Evolutionary conservation across 2,797 vertebrate genomes (phyloP).

Genomic region (Mus minutoides): DNA sequence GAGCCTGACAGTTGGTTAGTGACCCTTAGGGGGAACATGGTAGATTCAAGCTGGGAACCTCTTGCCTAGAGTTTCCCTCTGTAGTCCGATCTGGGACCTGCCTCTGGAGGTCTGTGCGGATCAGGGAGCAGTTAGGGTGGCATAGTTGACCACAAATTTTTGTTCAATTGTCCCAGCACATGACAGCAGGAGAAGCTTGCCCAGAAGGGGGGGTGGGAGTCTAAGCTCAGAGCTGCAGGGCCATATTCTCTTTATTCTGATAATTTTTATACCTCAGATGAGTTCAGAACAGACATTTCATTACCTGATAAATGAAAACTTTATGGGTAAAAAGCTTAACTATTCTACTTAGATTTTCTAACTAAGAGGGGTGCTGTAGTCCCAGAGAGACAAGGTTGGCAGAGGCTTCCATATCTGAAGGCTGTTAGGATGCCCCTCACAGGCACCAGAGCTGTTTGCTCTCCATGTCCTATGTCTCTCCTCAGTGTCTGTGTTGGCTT

Average conservation of each 20-base stretch:
- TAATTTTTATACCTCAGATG: neutral
- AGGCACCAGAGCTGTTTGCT: neutral
- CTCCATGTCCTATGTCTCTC: too few relatives aligned
- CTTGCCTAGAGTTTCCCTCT: neutral
- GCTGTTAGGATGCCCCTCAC: too few relatives aligned
- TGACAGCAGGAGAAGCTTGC: rapidly evolving
- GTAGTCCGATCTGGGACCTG: rapidly evolving
- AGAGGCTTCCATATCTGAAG: neutral
- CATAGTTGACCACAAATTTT: rapidly evolving
- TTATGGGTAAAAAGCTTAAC: neutral
- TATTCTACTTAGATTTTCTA: neutral
- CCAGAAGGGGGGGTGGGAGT: rapidly evolving
- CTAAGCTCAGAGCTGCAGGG: rapidly evolving
- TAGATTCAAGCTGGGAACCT: too few relatives aligned
- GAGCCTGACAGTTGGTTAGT: neutral
- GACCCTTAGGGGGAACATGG: too few relatives aligned
- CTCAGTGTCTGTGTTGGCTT: neutral
- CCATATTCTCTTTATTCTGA: rapidly evolving
- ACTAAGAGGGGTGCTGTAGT: neutral
- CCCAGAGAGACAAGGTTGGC: rapidly evolving
- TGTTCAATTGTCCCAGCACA: rapidly evolving
- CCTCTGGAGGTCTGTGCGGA: too few relatives aligned
- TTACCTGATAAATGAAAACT: too few relatives aligned
- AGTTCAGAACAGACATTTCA: neutral
- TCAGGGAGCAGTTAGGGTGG: rapidly evolving